These are phyloP conservation scores for Adelosebastes latens DNA, from an alignment of 2,797 vertebrate genomes.

Conservation along the genomic window DNA sequence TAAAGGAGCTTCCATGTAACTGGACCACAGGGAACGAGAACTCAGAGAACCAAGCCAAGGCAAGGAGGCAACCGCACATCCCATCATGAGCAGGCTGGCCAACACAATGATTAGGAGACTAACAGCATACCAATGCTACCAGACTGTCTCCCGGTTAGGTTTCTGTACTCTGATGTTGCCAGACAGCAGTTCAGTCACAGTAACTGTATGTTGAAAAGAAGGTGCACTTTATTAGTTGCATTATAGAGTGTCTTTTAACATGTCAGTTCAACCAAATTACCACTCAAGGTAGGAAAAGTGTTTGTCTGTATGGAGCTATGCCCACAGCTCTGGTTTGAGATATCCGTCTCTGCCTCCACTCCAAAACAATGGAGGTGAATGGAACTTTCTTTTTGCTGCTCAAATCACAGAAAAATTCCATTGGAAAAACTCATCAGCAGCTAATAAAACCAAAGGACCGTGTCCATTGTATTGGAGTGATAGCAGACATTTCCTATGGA, in stretches of 20 bases:
- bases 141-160: not conserved
- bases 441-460: not conserved
- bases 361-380: not conserved
- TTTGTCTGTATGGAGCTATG: not conserved
- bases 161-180: not conserved
- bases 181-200: not conserved
- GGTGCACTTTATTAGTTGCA: conserved; percentile 7
- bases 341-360: not conserved
- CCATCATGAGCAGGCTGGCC: not conserved
- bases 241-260: not conserved
- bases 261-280: not conserved
- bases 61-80: not conserved
- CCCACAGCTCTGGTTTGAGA: not conserved
- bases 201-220: not conserved
- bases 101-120: not conserved
- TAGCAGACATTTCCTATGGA: not conserved
- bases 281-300: not conserved
- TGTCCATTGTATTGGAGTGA: not conserved
- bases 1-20: not conserved
- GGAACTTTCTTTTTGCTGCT: not conserved
- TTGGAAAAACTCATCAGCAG: not conserved
- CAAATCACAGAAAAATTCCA: not conserved
- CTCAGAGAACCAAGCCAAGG: not conserved
- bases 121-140: not conserved
- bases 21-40: not conserved